Base-by-base conservation (phyloP, 2,113 vertebrate genomes). In the Phylloscopus trochiloides region DNA sequence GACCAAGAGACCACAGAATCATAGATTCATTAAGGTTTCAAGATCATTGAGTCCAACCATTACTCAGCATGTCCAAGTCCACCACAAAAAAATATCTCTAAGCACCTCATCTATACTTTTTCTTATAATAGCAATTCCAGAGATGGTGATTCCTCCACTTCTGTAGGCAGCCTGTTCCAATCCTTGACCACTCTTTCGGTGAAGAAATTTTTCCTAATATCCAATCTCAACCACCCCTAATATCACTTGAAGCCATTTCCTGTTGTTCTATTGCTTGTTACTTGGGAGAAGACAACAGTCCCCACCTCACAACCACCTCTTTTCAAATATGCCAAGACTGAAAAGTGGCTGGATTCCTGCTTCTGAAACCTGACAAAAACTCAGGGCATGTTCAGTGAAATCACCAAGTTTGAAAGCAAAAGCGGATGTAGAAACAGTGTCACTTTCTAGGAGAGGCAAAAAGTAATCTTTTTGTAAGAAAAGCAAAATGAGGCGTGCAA, bases 281-380 rank as follows among this genome's bases (percentile, higher is more conserved):
- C 21, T 11, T 36, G 17, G 7, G 25, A 62, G 26, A 62, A 42
- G 14, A 42, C 20, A 55, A 9, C 4, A 25, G 34, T 12, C 4
- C 17, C 14, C 9, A 58, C n/a, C 14, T 32, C 12, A 54, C 0
- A 0, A 40, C 20, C 26, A 36, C 14, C 5, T 76, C 34, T 31
- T 70, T 83, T 76, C 42, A 36, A 29, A 32, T 29, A 76, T 5
- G 6, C 6, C 47, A 83, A 62, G 26, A 83, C 26, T 32, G 36
- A 82, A 91, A 63, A 45, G 17, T 1, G 6, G 4, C 22, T 91
- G 57, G 6, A 86, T 52, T 80, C 17, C 40, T 82, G 14, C 17
- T 72, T 77, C 47, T 22, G 12, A 29, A 86, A 63, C 9, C 40
- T 63, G 24, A 68, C 12, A 74, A 77, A 65, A 83, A n/a, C 12